Percentiles rank a stretch among this genome's conserved stretches.
These are phyloP conservation scores for Parambassis ranga DNA, from an alignment of 2,797 vertebrate species.

Conservation along the genomic window DNA sequence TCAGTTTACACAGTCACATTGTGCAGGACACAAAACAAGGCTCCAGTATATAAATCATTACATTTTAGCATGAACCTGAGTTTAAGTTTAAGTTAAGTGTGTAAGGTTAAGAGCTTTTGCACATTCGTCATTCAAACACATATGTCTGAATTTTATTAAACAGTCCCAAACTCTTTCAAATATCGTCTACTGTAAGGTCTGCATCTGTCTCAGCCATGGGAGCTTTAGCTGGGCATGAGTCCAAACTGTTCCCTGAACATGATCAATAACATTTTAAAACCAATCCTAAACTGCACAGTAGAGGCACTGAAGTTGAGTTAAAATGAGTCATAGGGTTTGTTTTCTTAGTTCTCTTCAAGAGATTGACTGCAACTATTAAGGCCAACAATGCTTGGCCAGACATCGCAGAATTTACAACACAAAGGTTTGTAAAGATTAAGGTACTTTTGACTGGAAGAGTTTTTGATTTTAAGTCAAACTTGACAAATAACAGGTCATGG, in stretches of 20 bases:
- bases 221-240: conserved; percentile 28
- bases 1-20: neutral
- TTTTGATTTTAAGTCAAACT: too few species aligned
- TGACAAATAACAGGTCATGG: too few species aligned
- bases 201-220: conserved; percentile 14
- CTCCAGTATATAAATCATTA: neutral
- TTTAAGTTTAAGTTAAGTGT: neutral
- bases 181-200: conserved; percentile 24
- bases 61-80: neutral
- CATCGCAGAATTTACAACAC: neutral
- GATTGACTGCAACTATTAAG: conserved; percentile 14
- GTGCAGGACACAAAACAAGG: neutral
- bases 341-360: conserved; percentile 5
- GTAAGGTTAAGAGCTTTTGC: neutral
- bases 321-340: conserved; percentile 8
- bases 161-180: conserved; percentile 8
- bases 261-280: conserved; percentile 57
- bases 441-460: neutral
- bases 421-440: neutral
- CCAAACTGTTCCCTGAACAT: conserved; percentile 36
- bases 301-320: conserved; percentile 25
- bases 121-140: too few species aligned
- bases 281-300: conserved; percentile 30
- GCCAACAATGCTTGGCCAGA: neutral
- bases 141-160: conserved; percentile 2